Evolutionary conservation across 2,113 vertebrate species (phyloP).

Genomic region (Catharus fuscescens): DNA sequence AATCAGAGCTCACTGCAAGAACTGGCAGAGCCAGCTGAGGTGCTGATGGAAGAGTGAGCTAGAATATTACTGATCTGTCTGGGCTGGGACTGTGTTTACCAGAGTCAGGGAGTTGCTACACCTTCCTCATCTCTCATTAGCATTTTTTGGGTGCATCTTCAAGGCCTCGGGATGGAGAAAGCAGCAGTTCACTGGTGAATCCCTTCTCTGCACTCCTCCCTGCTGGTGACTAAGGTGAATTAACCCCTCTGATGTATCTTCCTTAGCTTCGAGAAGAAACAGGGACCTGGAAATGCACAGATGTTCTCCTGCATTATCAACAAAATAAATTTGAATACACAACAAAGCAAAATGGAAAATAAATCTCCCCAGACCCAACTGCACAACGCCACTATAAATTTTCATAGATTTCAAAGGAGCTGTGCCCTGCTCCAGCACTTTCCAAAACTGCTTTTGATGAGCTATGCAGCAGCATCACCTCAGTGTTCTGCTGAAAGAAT

Average conservation of each 20-base stretch:
- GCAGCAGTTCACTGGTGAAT: background rate
- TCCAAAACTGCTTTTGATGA: accelerated
- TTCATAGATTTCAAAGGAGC: background rate
- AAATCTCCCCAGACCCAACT: background rate
- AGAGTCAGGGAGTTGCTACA: background rate
- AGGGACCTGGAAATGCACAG: background rate
- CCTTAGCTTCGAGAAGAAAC: background rate
- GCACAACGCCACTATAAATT: background rate
- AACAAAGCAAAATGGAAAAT: background rate
- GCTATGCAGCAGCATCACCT: background rate
- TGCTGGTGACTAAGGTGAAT: background rate
- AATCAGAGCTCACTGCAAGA: background rate
- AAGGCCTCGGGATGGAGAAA: background rate
- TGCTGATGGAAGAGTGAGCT: background rate
- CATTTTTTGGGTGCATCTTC: background rate
- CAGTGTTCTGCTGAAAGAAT: background rate
- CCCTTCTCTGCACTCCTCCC: background rate
- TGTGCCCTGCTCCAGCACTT: background rate
- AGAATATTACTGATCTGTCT: background rate
- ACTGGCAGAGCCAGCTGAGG: background rate
- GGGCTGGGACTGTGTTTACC: background rate
- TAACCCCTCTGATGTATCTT: background rate
- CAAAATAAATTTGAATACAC: background rate
- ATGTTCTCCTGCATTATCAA: background rate
- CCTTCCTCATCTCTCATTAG: background rate